phyloP scores from a whole-genome alignment of 1,140 invertebrate genomes.

The Drosophila grimshawi region DNA sequence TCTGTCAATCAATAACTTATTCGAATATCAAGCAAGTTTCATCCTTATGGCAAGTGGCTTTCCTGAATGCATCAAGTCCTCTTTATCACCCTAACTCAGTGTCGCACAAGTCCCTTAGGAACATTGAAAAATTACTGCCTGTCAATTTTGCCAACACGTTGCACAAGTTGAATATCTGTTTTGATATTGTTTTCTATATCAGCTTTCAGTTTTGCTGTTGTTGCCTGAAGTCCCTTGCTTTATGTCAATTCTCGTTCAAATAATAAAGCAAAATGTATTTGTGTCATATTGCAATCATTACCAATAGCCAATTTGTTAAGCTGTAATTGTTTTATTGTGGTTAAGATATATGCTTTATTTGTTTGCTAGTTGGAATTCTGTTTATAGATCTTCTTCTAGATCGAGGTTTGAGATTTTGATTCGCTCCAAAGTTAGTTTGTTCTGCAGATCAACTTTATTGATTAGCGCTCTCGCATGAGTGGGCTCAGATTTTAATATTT shows the following conservation, averaged over 20 bases:
- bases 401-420: not conserved
- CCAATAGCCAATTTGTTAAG: too few relatives aligned
- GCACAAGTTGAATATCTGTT: not conserved
- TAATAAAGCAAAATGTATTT: too few relatives aligned
- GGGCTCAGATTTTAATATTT: conserved; percentile 48
- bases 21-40: not conserved
- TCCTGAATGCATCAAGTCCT: not conserved
- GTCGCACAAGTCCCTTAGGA: not conserved
- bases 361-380: too few relatives aligned
- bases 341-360: not conserved
- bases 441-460: conserved; percentile 34
- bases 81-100: not conserved
- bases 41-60: not conserved
- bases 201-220: not conserved
- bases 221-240: too few relatives aligned
- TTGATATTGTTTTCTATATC: not conserved
- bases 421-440: conserved; percentile 30
- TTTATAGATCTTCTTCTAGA: not conserved
- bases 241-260: too few relatives aligned
- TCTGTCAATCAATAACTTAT: not conserved
- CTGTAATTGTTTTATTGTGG: not conserved
- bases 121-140: not conserved
- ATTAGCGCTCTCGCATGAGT: conserved; percentile 35
- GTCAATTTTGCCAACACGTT: not conserved
- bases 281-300: too few relatives aligned